A percentile compares a stretch with the other conserved stretches of the same genome.
phyloP scores from a whole-genome alignment of 2,888 invertebrate species.

The Eupithecia exiguata region DNA sequence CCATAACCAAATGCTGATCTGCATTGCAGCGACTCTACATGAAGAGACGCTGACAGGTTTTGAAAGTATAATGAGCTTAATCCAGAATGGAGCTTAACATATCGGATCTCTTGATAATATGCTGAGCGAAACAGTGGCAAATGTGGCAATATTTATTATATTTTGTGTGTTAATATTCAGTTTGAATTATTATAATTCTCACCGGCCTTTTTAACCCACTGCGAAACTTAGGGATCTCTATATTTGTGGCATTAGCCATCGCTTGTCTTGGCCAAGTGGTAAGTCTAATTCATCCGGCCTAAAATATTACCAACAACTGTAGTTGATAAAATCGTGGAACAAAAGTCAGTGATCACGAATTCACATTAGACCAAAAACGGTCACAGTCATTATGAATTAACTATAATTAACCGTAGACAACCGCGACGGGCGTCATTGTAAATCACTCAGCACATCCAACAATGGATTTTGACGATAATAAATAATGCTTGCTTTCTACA shows the following conservation, averaged over 20 bases:
- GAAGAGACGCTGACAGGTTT: conserved; percentile 35
- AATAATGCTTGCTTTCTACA: conserved; percentile 72
- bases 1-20: conserved; percentile 32
- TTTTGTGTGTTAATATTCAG: neutral
- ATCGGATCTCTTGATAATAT: conserved; percentile 13
- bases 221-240: neutral
- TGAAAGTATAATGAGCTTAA: conserved; percentile 38
- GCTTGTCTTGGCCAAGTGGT: neutral
- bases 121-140: conserved; percentile 10
- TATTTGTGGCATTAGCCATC: neutral
- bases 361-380: conserved; percentile 30
- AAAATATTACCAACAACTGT: too few relatives aligned
- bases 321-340: neutral
- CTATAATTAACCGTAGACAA: conserved; percentile 40
- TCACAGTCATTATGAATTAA: conserved; percentile 37
- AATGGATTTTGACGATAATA: conserved; percentile 70
- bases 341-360: conserved; percentile 29
- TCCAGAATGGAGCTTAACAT: conserved; percentile 26
- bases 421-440: conserved; percentile 57
- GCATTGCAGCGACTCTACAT: conserved; percentile 29
- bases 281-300: too few relatives aligned
- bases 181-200: neutral
- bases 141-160: neutral
- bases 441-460: conserved; percentile 66
- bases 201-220: neutral